Evolutionary conservation across 2,797 vertebrate species (phyloP), one percentile per base, ranked within the genome.

Genomic region (Hephaestus fuliginosus): DNA sequence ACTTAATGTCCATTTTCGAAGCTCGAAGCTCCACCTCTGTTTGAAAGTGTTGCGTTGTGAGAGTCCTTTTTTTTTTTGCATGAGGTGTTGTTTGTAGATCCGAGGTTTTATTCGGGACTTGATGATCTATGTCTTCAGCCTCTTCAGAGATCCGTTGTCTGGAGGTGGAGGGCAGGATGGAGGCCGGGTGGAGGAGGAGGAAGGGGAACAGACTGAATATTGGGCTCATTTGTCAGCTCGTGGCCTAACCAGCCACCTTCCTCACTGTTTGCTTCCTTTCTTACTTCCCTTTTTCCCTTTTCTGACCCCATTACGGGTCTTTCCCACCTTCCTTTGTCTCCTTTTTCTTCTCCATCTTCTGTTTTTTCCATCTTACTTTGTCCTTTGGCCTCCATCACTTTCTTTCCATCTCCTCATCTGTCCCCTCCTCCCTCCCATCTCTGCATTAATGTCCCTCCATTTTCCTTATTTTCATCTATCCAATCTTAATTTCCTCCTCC

Each of bases 141-240:
- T 65, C 33, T 10, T 63, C 28, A 74, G 74, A 75, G 60, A 61
- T 57, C 57, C 20, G 0, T 71, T 4, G 30, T 78, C 12, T 57
- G 56, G 41, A 70, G 52, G 62, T 36, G 66, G 72, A 72, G 46
- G 39, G 55, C 15, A 15, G 57, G 61, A 28, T 43, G 80, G 30
- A 66, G 36, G 48, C 22, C 12, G 74, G 56, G 17, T 2, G 7
- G 57, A 76, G 76, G 48, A 51, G 7, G 57, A 76, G 76, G 48
- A 51, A 49, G 67, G 28, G 70, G 51, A 53, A 20, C 25, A 30
- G 25, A 44, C 67, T 74, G 58, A 55, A 77, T 79, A 70, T 87
- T 83, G 80, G 76, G 15, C 74, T 73, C 81, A 80, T 89, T 86
- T 88, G 49, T 88, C 85, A 79, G 51, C n/a, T 51, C 41, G 18